Conservation (phyloP, 2,888 invertebrate species). For the Zaprionus lineosus region DNA sequence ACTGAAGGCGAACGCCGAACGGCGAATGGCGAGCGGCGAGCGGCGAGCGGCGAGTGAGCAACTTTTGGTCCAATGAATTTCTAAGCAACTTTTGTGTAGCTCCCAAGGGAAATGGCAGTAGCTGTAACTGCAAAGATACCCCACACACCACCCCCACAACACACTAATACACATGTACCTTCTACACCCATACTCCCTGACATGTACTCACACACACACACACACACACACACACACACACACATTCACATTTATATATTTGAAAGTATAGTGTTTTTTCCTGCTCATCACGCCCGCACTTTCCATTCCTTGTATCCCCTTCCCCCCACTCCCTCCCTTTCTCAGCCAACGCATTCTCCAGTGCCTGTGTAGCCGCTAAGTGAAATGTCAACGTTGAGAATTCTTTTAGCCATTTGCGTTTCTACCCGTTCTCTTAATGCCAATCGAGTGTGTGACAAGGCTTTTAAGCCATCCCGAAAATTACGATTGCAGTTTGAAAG, state of each 20-base stretch:
- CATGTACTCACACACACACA: not conserved
- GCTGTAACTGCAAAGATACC: constrained; percentile 4
- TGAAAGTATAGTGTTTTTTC: no score
- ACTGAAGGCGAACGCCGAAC: not conserved
- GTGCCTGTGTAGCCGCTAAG: constrained; percentile 35
- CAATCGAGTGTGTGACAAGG: constrained; percentile 55
- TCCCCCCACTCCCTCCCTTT: no score
- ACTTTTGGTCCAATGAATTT: constrained; percentile 64
- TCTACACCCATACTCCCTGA: not conserved
- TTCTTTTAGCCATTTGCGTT: constrained; percentile 57
- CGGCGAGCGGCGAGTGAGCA: no score
- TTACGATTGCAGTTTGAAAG: constrained; percentile 38
- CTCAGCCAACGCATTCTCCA: not conserved
- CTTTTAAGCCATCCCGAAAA: constrained; percentile 54
- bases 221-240: constrained; percentile 5
- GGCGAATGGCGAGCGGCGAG: no score
- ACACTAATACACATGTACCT: not conserved
- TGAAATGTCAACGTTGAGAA: constrained; percentile 66
- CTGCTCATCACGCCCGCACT: no score
- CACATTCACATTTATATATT: no score
- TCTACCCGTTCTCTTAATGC: constrained; percentile 32
- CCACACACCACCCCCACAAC: not conserved
- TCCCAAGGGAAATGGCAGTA: constrained; percentile 27
- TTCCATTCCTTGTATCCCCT: no score
- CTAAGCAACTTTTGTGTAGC: constrained; percentile 55